Percentiles rank a stretch among this genome's conserved stretches.
These are phyloP conservation scores for Rhabdomys pumilio DNA, from an alignment of 2,797 vertebrate genomes.

Conservation along the genomic window DNA sequence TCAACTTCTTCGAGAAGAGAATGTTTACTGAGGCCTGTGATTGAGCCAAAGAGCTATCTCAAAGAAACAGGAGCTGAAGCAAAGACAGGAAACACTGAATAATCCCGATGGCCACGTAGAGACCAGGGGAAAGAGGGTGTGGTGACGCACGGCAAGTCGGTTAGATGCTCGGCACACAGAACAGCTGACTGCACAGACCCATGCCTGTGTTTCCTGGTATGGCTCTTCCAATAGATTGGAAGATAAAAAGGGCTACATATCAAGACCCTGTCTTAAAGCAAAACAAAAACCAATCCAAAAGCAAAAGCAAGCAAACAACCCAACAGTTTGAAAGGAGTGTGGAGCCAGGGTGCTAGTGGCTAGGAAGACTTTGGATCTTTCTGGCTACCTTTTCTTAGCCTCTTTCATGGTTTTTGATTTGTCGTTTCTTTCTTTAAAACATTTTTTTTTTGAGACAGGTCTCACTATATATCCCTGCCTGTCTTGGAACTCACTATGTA, in stretches of 20 bases:
- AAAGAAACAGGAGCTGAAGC: neutral
- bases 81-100: slow-evolving; percentile 50
- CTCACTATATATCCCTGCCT: neutral
- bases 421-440: neutral
- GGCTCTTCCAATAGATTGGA: neutral
- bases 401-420: neutral
- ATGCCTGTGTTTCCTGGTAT: neutral
- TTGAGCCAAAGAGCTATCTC: neutral
- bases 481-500: neutral
- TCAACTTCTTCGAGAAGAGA: neutral
- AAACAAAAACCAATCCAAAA: neutral
- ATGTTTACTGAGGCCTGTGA: neutral
- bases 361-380: neutral
- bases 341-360: neutral
- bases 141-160: neutral
- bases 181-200: neutral
- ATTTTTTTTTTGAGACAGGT: neutral
- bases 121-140: neutral
- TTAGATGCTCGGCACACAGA: neutral
- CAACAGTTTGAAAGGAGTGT: neutral
- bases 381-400: neutral
- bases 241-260: neutral
- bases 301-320: neutral
- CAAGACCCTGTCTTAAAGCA: neutral
- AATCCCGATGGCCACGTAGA: neutral